Percentiles rank a stretch among this genome's conserved stretches.
Evolutionary conservation across 2,113 vertebrate species (phyloP).

Genomic region (Alectura lathami): DNA sequence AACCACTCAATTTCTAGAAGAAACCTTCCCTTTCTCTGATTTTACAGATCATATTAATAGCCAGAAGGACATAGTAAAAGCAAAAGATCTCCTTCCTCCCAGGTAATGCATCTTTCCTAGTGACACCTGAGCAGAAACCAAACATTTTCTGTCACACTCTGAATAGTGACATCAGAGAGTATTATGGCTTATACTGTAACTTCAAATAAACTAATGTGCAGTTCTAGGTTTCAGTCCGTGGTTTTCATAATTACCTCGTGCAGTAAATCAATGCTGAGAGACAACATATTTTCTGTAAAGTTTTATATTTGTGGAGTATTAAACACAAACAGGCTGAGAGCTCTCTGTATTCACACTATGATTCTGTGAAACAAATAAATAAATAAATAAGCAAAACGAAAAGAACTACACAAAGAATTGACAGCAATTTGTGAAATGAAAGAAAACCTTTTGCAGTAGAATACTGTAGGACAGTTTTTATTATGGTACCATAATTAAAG

Average conservation of each 20-base stretch:
- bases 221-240: not conserved
- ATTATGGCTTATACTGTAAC: slow-evolving; percentile 79
- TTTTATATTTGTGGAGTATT: slow-evolving; percentile 49
- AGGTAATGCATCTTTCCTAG: slow-evolving; percentile 6
- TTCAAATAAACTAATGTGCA: slow-evolving; percentile 60
- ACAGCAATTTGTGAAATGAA: slow-evolving; percentile 40
- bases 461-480: not conserved
- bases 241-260: not conserved
- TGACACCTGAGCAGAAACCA: slow-evolving; percentile 57
- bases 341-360: slow-evolving; percentile 3
- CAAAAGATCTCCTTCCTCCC: slow-evolving; percentile 20
- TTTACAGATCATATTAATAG: slow-evolving; percentile 12
- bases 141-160: slow-evolving; percentile 58
- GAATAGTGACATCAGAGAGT: slow-evolving; percentile 56
- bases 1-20: not conserved
- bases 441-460: slow-evolving; percentile 7
- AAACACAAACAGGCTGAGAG: slow-evolving; percentile 22
- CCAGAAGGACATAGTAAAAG: slow-evolving; percentile 41
- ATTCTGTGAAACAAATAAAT: not conserved
- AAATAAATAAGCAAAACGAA: not conserved
- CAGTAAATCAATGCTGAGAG: slow-evolving; percentile 11
- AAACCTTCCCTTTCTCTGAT: slow-evolving; percentile 21
- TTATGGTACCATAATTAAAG: slow-evolving; percentile 5
- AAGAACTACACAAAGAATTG: not conserved
- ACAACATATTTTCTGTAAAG: slow-evolving; percentile 29